These are phyloP conservation scores for Chrysopilus asiliformis DNA, from an alignment of 2,888 invertebrate species.

Conservation along the genomic window DNA sequence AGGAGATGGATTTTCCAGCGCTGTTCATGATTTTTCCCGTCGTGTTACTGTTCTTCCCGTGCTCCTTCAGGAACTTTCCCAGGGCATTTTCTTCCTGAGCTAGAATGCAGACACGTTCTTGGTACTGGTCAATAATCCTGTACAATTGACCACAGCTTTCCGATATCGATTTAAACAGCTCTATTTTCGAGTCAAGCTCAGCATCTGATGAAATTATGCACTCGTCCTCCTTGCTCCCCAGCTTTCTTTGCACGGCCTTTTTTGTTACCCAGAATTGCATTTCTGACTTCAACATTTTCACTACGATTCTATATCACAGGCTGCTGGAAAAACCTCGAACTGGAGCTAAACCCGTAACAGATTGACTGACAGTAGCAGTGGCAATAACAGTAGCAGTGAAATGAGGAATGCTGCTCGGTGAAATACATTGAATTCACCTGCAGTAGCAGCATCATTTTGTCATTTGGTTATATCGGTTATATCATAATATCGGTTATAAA, in stretches of 20 bases:
- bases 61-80: conserved; percentile 87
- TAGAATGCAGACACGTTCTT: conserved; percentile 80
- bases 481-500: too few species aligned
- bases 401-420: too few species aligned
- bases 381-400: too few species aligned
- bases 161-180: conserved; percentile 83
- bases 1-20: conserved; percentile 77
- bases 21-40: conserved; percentile 73
- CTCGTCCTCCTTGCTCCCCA: conserved; percentile 95
- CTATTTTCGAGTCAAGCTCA: conserved; percentile 91
- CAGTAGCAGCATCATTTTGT: too few species aligned
- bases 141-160: conserved; percentile 78
- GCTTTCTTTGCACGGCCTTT: conserved; percentile 80
- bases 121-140: conserved; percentile 82
- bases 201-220: conserved; percentile 93
- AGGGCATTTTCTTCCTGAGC: conserved; percentile 93
- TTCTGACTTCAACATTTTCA: conserved; percentile 36
- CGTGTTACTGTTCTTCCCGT: conserved; percentile 76
- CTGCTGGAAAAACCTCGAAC: too few species aligned
- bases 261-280: conserved; percentile 98
- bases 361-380: too few species aligned
- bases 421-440: too few species aligned
- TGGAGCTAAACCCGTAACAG: too few species aligned
- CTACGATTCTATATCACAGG: too few species aligned
- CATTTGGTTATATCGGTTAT: too few species aligned